Evolutionary conservation across 2,797 vertebrate genomes (phyloP).

Genomic region (Labroides dimidiatus): DNA sequence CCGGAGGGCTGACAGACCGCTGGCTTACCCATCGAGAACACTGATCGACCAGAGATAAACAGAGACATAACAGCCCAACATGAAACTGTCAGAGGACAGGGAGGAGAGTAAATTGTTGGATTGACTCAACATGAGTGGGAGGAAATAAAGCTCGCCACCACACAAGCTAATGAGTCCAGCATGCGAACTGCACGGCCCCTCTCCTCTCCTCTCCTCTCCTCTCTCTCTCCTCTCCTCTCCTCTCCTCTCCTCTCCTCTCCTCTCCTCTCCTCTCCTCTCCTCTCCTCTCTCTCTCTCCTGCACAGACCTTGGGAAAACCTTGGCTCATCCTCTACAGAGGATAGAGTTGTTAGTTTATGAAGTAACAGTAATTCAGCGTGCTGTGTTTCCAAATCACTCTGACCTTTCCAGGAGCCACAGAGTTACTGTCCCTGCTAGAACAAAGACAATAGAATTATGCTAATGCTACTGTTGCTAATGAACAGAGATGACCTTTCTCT

Average conservation of each 20-base stretch:
- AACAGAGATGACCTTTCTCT: conserved; percentile 54
- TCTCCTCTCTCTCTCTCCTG: conserved; percentile 6
- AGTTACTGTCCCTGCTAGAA: conserved; percentile 17
- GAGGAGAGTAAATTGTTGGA: conserved; percentile 70
- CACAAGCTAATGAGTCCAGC: conserved; percentile 75
- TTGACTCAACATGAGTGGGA: conserved; percentile 73
- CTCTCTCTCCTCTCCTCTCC: conserved; percentile 5
- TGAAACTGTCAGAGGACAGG: conserved; percentile 56
- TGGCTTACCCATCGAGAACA: conserved; percentile 69
- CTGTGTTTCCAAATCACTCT: conserved; percentile 34
- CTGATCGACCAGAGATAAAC: conserved; percentile 67
- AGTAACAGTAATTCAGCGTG: conserved; percentile 30
- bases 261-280: no score
- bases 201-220: conserved; percentile 22
- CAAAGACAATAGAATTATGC: conserved; percentile 52
- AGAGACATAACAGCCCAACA: conserved; percentile 53
- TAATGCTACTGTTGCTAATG: conserved; percentile 46
- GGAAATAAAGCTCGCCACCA: conserved; percentile 72
- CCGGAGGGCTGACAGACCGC: conserved; percentile 62
- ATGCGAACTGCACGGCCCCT: conserved; percentile 51
- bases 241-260: no score
- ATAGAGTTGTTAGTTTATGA: conserved; percentile 6
- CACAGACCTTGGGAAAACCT: conserved; percentile 31
- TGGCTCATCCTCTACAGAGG: conserved; percentile 25
- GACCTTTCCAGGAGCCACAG: conserved; percentile 18